phyloP scores from a whole-genome alignment of 1,140 invertebrate species.

The Orchesella cincta region DNA sequence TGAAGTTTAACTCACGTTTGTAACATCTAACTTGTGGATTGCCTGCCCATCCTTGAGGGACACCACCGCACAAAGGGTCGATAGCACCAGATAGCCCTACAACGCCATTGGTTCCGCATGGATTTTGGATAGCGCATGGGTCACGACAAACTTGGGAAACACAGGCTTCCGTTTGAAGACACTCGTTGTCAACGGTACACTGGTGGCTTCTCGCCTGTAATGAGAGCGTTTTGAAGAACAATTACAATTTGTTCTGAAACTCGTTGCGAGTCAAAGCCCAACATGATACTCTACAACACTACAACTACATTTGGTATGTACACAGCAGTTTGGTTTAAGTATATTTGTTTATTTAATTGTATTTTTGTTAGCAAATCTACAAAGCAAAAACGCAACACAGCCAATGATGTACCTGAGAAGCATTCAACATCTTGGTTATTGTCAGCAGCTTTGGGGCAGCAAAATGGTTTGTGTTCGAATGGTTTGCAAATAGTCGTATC shows the following conservation, averaged over 20 bases:
- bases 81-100: slow-evolving; percentile 69
- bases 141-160: slow-evolving; percentile 74
- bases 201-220: slow-evolving; percentile 58
- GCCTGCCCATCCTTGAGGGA: slow-evolving; percentile 76
- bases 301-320: neutral
- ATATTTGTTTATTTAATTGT: neutral
- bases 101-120: slow-evolving; percentile 79
- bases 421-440: slow-evolving; percentile 56
- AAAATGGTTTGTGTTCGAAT: slow-evolving; percentile 55
- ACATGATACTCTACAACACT: neutral
- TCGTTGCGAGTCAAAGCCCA: neutral
- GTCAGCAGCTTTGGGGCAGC: slow-evolving; percentile 55
- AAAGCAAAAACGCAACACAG: too few species aligned
- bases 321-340: neutral
- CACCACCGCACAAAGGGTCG: slow-evolving; percentile 67
- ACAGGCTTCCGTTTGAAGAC: slow-evolving; percentile 72
- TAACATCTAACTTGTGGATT: slow-evolving; percentile 82
- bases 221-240: neutral
- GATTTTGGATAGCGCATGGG: slow-evolving; percentile 72
- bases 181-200: slow-evolving; percentile 77
- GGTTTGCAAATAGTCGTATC: slow-evolving; percentile 56
- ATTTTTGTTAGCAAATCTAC: too few species aligned
- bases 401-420: slow-evolving; percentile 50
- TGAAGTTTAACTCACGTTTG: slow-evolving; percentile 71
- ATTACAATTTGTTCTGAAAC: neutral